phyloP scores from a whole-genome alignment of 1,140 invertebrate species.

The Penaeus chinensis region DNA sequence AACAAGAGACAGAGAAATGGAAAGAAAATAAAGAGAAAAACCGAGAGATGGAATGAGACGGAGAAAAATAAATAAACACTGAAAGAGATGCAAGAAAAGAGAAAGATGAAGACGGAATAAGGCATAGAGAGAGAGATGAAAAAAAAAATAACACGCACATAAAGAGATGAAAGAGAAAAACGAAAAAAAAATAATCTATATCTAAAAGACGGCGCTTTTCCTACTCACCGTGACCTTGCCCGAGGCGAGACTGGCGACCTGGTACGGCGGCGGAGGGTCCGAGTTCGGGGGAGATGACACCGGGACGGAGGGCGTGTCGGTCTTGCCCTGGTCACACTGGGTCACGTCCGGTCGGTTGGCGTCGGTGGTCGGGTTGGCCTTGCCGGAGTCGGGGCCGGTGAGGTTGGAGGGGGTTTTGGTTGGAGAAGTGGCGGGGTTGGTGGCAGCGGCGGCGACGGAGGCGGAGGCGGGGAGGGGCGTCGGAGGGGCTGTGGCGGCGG shows the following conservation, averaged over 20 bases:
- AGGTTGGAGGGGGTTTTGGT: conserved; percentile 3
- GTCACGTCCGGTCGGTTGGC: conserved; percentile 36
- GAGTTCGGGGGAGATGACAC: conserved; percentile 28
- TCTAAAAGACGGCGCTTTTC: neutral
- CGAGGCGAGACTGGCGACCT: conserved; percentile 26
- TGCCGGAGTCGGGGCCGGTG: conserved; percentile 27
- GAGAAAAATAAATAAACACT: neutral
- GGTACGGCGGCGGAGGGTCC: conserved; percentile 56
- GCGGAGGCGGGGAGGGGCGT: neutral
- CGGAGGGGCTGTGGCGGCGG: neutral
- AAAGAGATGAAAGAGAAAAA: neutral
- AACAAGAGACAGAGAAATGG: no score
- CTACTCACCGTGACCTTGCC: conserved; percentile 34
- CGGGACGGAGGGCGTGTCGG: conserved; percentile 1
- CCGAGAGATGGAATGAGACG: neutral
- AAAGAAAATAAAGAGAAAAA: neutral
- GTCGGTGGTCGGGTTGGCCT: conserved; percentile 16
- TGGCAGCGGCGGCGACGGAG: neutral
- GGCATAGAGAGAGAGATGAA: neutral
- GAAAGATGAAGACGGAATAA: neutral
- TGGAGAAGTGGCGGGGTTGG: neutral
- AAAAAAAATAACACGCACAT: neutral
- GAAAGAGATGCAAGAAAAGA: neutral
- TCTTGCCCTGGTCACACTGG: conserved; percentile 34
- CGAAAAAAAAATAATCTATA: neutral